Evolutionary conservation across 2,888 invertebrate genomes (phyloP), one percentile per base, ranked within the genome.

Genomic region (Dexiosoma caninum): DNA sequence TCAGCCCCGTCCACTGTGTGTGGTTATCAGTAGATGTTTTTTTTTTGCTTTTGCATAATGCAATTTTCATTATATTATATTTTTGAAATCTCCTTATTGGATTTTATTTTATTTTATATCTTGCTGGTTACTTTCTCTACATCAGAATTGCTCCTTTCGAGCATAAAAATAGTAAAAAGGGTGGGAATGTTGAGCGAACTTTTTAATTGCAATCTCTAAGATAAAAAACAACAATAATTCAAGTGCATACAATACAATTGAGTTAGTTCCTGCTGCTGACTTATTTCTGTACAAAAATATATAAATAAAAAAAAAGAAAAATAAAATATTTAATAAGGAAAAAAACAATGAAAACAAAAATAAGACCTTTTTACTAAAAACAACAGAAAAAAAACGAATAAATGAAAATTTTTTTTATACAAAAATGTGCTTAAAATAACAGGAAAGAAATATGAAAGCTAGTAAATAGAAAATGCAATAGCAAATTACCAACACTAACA

Each of bases 391-490:
- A 23, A 14, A 9, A 32, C 3, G 27, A 19, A 70, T 27, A 62
- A 71, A 40, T 30, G 55, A 53, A 44, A 59, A 49, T 35, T 35
- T 21, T 19, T 21, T n/a, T 37, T 44, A 51, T 8, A 51, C 10
- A 44, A 57, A 23, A 55, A 75, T 27, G 27, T 27, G 3, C 6
- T 27, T 27, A 5, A 42, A 66, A 37, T 6, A 21, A 19, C 32
- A 23, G 32, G n/a, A 16, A 21, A 19, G 62, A 44, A 55, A 21
- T 19, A 1, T n/a, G 10, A 69, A 70, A 75, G 12, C 60, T 69
- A n/a, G n/a, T n/a, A 77, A 77, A 81, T 81, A 81, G 69, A 81
- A 81, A 81, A 81, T 81, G 81, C 81, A 81, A n/a, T n/a, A 81
- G 77, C 77, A 81, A 77, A 81, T 77, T 81, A 77, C 72, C 57